A percentile compares a stretch with the other conserved stretches of the same genome.
Conservation (phyloP, 2,113 vertebrate species). For the Xenopus borealis region DNA sequence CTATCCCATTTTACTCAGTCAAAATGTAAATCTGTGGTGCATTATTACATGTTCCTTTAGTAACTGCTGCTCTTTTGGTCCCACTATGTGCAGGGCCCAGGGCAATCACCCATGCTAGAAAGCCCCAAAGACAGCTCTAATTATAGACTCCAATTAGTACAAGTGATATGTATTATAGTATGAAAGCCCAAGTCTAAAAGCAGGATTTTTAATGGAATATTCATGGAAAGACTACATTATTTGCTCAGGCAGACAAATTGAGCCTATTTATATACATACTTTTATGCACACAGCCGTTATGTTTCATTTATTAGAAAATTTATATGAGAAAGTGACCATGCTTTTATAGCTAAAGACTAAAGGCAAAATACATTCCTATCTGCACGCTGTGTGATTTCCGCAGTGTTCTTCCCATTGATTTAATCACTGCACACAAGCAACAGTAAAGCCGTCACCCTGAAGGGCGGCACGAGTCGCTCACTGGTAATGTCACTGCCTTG, state of each 20-base stretch:
- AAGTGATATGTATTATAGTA: too few species aligned
- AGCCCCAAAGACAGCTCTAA: too few species aligned
- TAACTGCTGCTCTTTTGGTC: too few species aligned
- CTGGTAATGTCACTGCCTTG: conserved; percentile 38
- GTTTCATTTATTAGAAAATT: not conserved
- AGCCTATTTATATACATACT: not conserved
- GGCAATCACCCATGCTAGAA: too few species aligned
- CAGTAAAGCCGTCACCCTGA: conserved; percentile 19
- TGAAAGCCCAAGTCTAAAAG: too few species aligned
- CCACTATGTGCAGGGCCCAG: too few species aligned
- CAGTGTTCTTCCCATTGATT: conserved; percentile 23
- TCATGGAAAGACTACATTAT: not conserved
- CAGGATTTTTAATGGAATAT: too few species aligned
- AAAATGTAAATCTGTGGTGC: too few species aligned
- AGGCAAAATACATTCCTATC: conserved; percentile 5
- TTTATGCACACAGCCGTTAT: not conserved
- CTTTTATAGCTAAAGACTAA: not conserved
- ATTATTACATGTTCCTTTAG: too few species aligned
- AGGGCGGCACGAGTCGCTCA: conserved; percentile 15
- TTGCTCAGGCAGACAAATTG: not conserved
- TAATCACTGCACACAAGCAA: conserved; percentile 26
- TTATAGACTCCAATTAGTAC: too few species aligned
- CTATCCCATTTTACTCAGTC: too few species aligned
- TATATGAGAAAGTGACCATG: not conserved
- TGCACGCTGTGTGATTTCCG: conserved; percentile 9